Evolutionary conservation across 1,140 invertebrate genomes (phyloP), one percentile per base, ranked within the genome.

Genomic region (Saxidomus purpurata): DNA sequence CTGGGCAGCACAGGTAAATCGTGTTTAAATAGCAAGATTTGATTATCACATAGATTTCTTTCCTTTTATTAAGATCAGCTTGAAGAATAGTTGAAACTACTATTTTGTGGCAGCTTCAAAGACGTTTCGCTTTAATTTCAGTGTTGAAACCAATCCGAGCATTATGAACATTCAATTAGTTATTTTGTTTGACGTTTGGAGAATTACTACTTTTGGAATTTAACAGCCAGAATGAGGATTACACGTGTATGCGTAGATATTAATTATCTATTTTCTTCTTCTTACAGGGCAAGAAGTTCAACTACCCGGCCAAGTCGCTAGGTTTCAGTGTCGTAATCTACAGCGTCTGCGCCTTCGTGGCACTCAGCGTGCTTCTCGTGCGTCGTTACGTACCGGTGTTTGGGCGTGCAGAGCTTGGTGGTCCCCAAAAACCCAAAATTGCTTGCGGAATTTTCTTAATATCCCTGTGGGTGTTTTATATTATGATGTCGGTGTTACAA

Each of bases 301-400:
- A 83, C 11, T 97, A 97, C 0, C 90, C 93, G 67, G 94, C 96
- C 6, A 97, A 96, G 38, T 93, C 94, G 61, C 94, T 97, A 6
- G 96, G 96, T 1, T 97, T 97, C 95, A 97, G 96, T 91, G 97
- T 97, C 6, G 93, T 96, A 0, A 92, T 97, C 38, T 97, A 97
- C 94, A 96, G 97, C 3, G 94, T 96, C 0, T 94, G 95, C 36
- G 96, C 97, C 1, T 87, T 96, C 34, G 67, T 97, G 4, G 96
- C 96, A 49, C 95, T 97, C 22, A 83, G 89, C 0, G 49, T 97
- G 1, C 90, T 97, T 0, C 47, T 97, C 4, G 22, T 95, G 0
- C 93, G 97, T 74, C 94, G 97, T 89, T 96, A 93, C 71, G 47
- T 96, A 9, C 85, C 92, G 0, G 67, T 95, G 9, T 97, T 97